Base-by-base conservation (phyloP, 2,113 vertebrate genomes). In the Girardinichthys multiradiatus region DNA sequence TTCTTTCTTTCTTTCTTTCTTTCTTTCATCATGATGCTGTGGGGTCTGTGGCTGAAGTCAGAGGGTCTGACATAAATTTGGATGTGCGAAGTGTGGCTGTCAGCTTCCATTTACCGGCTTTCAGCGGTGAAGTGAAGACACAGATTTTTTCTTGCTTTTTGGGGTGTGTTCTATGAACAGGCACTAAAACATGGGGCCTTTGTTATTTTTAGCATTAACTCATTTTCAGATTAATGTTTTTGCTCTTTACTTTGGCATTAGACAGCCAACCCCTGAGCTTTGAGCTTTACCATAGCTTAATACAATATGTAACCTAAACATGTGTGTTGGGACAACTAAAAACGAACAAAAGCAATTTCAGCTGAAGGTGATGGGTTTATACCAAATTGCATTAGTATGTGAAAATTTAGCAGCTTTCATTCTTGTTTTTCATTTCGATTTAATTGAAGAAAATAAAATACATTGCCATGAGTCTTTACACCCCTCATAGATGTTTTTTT, bases 31-130 rank as follows among this genome's bases (percentile, higher is more conserved):
- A 60, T 58, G 83, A 74, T 73, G 81, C 74, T 67, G 77, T 78
- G 80, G 78, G 77, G 73, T 85, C 74, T 68, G 57, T 77, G 74
- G 77, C 76, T 80, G 82, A 80, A 86, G 86, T 76, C 65, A 21
- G 70, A 67, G 65, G 67, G 39, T 71, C 48, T 84, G 84, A 85
- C 89, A 86, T 88, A 82, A 85, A 77, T 90, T 85, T 88, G 84
- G 86, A 88, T 48, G 82, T 82, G 86, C 51, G 72, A 87, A 87
- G 83, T 89, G 81, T 78, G 54, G 80, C 86, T 84, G 89, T 90
- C 89, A 86, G 80, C 79, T 80, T 85, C 74, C 80, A 80, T 87
- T 88, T 81, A 33, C 80, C 45, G 73, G 31, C 35, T 27, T 66
- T 76, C 72, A 31, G 86, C 68, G 35, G 82, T 24, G 7, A 66